Evolutionary conservation across 2,888 invertebrate species (phyloP).

Genomic region (Pelosia muscerda): DNA sequence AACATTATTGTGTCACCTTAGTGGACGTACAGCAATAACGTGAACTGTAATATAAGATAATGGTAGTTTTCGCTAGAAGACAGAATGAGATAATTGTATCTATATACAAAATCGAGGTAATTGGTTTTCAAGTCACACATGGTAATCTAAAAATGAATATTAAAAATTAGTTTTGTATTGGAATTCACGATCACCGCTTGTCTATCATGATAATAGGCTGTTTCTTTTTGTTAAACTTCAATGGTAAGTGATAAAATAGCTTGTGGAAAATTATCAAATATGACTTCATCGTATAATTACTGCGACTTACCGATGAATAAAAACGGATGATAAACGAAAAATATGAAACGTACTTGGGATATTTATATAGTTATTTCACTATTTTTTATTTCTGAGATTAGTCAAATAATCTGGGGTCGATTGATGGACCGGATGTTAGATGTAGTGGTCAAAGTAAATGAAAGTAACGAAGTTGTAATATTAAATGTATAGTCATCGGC

Average conservation of each 20-base stretch:
- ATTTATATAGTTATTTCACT: not conserved
- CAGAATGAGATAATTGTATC: not conserved
- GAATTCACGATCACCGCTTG: too few relatives aligned
- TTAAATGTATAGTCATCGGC: too few relatives aligned
- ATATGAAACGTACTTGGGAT: not conserved
- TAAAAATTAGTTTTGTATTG: too few relatives aligned
- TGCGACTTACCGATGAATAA: not conserved
- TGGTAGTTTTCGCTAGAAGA: not conserved
- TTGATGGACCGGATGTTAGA: not conserved
- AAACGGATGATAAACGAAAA: not conserved
- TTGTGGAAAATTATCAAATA: not conserved
- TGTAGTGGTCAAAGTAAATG: not conserved
- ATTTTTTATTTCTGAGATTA: not conserved
- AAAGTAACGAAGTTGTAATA: not conserved
- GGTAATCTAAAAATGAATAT: too few relatives aligned
- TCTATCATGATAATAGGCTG: too few relatives aligned
- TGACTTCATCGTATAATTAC: not conserved
- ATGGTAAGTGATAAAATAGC: not conserved
- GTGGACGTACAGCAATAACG: too few relatives aligned
- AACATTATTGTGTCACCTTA: too few relatives aligned
- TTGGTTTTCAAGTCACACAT: too few relatives aligned
- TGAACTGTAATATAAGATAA: too few relatives aligned
- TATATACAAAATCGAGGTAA: too few relatives aligned
- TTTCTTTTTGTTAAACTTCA: not conserved
- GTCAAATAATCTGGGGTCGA: not conserved